Conservation (phyloP, 1,140 invertebrate genomes). For the Ips nitidus region DNA sequence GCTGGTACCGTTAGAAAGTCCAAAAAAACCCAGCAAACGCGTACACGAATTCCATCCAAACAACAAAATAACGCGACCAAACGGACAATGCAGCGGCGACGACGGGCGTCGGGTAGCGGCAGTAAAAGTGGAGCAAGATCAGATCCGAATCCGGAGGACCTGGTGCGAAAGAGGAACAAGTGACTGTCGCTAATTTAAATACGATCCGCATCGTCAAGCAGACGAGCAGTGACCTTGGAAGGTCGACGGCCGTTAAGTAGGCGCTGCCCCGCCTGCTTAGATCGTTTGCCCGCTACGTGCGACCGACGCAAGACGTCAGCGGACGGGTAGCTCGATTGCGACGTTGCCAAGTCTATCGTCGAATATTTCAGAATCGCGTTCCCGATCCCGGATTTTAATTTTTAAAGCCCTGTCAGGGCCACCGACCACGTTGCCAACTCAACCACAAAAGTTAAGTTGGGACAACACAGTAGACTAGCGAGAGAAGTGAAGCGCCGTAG, state of each 20-base stretch:
- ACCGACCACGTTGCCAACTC: too few relatives aligned
- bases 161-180: conserved; percentile 34
- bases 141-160: conserved; percentile 28
- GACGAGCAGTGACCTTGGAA: conserved; percentile 40
- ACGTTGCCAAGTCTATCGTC: neutral
- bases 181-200: conserved; percentile 35
- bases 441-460: too few relatives aligned
- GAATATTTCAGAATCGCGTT: too few relatives aligned
- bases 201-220: conserved; percentile 37
- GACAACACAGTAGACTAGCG: too few relatives aligned
- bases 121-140: conserved; percentile 34
- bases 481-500: too few relatives aligned
- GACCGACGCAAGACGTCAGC: neutral
- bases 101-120: conserved; percentile 12
- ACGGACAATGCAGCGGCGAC: too few relatives aligned
- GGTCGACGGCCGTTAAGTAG: conserved; percentile 39
- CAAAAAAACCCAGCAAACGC: too few relatives aligned
- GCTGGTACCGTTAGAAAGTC: too few relatives aligned
- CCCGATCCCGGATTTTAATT: too few relatives aligned
- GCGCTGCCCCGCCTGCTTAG: conserved; percentile 29
- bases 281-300: conserved; percentile 10
- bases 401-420: too few relatives aligned
- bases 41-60: too few relatives aligned
- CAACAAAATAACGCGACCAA: too few relatives aligned
- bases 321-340: neutral